phyloP scores from a whole-genome alignment of 2,797 vertebrate genomes.

The Sphenodon punctatus region DNA sequence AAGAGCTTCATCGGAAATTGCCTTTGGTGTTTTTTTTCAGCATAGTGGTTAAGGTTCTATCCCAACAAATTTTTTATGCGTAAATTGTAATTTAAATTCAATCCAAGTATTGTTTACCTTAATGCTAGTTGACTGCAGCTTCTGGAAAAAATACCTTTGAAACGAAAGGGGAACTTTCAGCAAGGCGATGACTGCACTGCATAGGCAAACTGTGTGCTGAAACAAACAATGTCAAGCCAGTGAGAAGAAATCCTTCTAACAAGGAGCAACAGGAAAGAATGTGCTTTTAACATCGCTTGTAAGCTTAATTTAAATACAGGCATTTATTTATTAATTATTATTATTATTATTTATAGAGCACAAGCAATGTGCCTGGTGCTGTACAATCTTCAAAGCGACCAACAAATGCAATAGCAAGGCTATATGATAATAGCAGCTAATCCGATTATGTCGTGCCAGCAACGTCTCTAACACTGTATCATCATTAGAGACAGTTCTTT shows the following conservation, averaged over 20 bases:
- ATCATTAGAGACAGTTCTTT: too few relatives aligned
- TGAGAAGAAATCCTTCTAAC: not conserved
- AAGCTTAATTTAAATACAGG: too few relatives aligned
- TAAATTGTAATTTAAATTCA: not conserved
- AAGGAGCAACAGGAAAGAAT: not conserved
- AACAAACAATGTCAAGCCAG: constrained; percentile 32
- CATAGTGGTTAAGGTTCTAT: not conserved
- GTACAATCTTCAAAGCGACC: not conserved
- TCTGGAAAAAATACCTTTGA: constrained; percentile 98
- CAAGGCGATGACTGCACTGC: constrained; percentile 92
- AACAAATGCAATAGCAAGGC: not conserved
- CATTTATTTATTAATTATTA: too few relatives aligned
- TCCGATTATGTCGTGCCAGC: too few relatives aligned
- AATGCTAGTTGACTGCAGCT: constrained; percentile 97
- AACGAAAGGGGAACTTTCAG: constrained; percentile 96
- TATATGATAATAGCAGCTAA: not conserved
- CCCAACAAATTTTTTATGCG: not conserved
- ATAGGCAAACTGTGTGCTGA: constrained; percentile 95
- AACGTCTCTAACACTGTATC: too few relatives aligned
- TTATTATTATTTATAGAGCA: too few relatives aligned
- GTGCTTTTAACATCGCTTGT: not conserved
- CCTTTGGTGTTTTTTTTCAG: not conserved
- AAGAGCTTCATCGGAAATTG: not conserved
- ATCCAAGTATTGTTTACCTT: constrained; percentile 80
- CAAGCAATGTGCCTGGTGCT: too few relatives aligned